Evolutionary conservation across 2,797 vertebrate genomes (phyloP).

Genomic region (Pterois miles): DNA sequence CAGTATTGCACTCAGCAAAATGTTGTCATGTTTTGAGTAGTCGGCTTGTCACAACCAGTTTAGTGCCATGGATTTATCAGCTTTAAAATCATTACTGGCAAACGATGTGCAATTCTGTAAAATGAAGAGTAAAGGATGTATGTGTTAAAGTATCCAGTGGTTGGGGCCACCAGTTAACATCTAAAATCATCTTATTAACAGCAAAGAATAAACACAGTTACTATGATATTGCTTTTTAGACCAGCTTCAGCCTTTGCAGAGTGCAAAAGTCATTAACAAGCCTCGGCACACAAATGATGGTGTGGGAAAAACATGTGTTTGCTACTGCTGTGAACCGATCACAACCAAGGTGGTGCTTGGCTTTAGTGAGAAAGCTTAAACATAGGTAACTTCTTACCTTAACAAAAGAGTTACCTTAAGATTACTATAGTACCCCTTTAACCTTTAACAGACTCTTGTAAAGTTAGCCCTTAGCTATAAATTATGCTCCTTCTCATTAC

Average conservation of each 20-base stretch:
- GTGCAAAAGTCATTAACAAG: neutral
- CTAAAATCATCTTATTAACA: neutral
- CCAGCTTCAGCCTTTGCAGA: neutral
- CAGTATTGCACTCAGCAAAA: neutral
- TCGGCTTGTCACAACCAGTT: neutral
- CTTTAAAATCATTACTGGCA: neutral
- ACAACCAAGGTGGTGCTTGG: neutral
- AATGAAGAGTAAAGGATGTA: neutral
- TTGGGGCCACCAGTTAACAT: neutral
- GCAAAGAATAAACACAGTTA: neutral
- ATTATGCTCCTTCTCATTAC: neutral
- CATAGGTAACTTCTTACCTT: neutral
- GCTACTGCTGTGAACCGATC: neutral
- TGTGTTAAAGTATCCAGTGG: neutral
- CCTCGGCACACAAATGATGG: neutral
- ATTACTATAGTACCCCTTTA: neutral
- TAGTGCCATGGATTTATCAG: neutral
- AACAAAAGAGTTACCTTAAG: neutral
- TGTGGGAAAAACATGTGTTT: neutral
- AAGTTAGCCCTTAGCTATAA: neutral
- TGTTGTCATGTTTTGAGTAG: neutral
- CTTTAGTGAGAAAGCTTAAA: neutral
- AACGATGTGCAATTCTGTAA: neutral
- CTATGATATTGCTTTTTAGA: neutral
- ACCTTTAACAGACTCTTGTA: neutral